phyloP scores from a whole-genome alignment of 2,113 vertebrate genomes.

The Pseudolaguvia tuberculata region DNA sequence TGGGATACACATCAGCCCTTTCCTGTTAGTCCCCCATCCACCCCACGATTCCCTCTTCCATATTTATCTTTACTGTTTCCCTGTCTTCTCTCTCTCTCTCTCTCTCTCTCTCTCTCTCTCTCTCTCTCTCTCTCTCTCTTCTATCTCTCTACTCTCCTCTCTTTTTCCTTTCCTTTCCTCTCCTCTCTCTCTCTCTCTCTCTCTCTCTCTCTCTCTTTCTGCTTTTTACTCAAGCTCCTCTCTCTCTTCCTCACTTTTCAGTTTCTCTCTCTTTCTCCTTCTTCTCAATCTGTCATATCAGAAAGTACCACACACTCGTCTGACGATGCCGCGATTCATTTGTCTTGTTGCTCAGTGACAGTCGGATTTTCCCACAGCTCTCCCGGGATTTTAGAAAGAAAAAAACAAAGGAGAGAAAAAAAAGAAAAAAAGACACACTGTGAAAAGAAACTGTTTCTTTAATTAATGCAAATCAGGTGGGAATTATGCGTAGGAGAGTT shows the following conservation, averaged over 20 bases:
- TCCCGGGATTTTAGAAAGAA: not conserved
- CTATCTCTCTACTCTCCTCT: no score
- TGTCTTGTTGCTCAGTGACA: constrained; percentile 22
- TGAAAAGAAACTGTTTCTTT: constrained; percentile 8
- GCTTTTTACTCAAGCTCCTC: not conserved
- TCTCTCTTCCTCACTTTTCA: not conserved
- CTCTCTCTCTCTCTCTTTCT: not conserved
- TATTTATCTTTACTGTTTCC: not conserved
- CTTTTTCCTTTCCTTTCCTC: not conserved
- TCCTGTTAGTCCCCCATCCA: constrained; percentile 7
- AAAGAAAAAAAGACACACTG: not conserved
- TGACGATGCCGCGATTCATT: constrained; percentile 17
- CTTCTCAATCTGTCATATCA: constrained; percentile 19
- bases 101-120: not conserved
- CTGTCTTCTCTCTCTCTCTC: not conserved
- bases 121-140: not conserved
- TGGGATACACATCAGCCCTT: constrained; percentile 29
- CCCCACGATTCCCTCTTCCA: no score
- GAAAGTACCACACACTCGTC: constrained; percentile 20
- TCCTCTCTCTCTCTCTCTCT: not conserved
- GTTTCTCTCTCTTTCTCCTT: not conserved
- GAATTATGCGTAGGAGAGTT: constrained; percentile 16
- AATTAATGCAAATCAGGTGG: constrained; percentile 18
- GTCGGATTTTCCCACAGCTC: constrained; percentile 23
- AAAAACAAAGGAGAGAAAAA: not conserved